These are phyloP conservation scores for Ophion costatus DNA, from an alignment of 2,888 invertebrate genomes.

Conservation along the genomic window DNA sequence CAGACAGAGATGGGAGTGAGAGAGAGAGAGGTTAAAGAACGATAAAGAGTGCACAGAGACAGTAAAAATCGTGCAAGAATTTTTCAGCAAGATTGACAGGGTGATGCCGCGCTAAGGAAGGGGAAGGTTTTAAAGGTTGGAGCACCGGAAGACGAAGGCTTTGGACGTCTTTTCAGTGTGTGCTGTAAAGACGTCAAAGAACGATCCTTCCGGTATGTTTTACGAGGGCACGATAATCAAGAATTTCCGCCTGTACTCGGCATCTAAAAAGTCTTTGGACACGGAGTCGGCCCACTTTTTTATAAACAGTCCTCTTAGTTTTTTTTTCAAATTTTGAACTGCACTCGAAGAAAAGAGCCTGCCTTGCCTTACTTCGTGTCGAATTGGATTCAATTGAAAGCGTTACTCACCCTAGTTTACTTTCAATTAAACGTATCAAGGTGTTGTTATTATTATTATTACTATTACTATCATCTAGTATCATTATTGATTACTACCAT, in stretches of 20 bases:
- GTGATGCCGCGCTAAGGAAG: neutral
- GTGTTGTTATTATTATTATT: too few species aligned
- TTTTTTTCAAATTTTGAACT: too few species aligned
- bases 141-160: neutral
- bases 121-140: neutral
- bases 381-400: too few species aligned
- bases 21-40: neutral
- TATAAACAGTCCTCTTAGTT: too few species aligned
- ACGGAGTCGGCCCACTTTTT: too few species aligned
- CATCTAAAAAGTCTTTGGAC: too few species aligned
- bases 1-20: neutral
- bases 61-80: conserved; percentile 37
- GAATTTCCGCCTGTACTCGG: neutral
- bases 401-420: too few species aligned
- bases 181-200: conserved; percentile 46
- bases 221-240: conserved; percentile 9
- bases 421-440: too few species aligned
- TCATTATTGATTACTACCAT: too few species aligned
- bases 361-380: too few species aligned
- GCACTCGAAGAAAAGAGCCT: too few species aligned
- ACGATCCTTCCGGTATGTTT: conserved; percentile 4
- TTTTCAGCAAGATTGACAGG: neutral
- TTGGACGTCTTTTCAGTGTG: conserved; percentile 14
- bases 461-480: too few species aligned
- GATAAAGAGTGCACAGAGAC: conserved; percentile 39